phyloP scores from a whole-genome alignment of 2,888 invertebrate species.

The Noctuana brunneofusca region DNA sequence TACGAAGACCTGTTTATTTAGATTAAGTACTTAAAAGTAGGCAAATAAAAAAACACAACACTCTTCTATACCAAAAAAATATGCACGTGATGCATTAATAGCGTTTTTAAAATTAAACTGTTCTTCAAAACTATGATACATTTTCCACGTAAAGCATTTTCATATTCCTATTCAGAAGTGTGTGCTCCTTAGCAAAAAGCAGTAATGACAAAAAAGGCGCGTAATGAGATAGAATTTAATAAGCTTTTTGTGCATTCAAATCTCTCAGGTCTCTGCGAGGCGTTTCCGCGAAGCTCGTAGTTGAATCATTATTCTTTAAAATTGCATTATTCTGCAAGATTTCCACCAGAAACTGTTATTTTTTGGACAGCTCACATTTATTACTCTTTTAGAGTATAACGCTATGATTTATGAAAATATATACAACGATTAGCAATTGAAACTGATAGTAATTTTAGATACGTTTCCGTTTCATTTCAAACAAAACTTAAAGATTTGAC shows the following conservation, averaged over 20 bases:
- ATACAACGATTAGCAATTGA: too few species aligned
- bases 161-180: not conserved
- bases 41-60: not conserved
- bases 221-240: conserved; percentile 33
- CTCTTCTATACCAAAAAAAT: not conserved
- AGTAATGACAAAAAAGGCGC: conserved; percentile 10
- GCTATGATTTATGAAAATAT: not conserved
- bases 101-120: not conserved
- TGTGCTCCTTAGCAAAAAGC: conserved; percentile 5
- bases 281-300: conserved; percentile 10
- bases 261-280: conserved; percentile 2
- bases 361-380: not conserved
- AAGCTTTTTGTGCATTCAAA: conserved; percentile 33
- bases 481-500: too few species aligned
- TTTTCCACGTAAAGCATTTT: conserved; percentile 2
- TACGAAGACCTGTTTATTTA: too few species aligned
- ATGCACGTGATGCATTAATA: not conserved
- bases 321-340: conserved; percentile 26
- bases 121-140: not conserved
- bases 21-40: too few species aligned
- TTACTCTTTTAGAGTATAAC: not conserved
- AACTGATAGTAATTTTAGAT: too few species aligned
- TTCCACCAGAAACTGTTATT: conserved; percentile 2
- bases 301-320: conserved; percentile 22
- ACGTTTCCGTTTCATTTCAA: too few species aligned